A percentile compares a stretch with the other conserved stretches of the same genome.
Conservation (phyloP, 2,888 invertebrate species). For the Aethes cnicana region DNA sequence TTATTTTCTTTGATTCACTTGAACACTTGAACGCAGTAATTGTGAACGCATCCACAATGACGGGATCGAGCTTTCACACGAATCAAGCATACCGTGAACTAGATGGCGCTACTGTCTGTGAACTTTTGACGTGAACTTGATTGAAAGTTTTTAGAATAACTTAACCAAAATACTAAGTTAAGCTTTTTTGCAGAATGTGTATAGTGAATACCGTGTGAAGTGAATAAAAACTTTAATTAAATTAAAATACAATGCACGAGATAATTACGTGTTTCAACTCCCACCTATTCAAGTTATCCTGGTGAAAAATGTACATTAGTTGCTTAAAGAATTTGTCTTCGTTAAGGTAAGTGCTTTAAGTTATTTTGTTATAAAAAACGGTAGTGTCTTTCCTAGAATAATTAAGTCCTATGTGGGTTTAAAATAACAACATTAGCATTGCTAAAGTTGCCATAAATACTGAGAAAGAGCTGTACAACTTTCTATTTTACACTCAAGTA, state of each 20-base stretch:
- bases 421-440: not conserved
- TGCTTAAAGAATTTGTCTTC: conserved; percentile 47
- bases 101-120: conserved; percentile 69
- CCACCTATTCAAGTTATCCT: conserved; percentile 37
- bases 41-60: conserved; percentile 53
- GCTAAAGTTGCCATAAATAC: not conserved
- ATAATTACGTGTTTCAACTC: conserved; percentile 45
- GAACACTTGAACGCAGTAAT: conserved; percentile 35
- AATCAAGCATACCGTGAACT: conserved; percentile 57
- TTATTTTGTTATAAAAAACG: conserved; percentile 36
- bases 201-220: conserved; percentile 65
- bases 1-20: conserved; percentile 24
- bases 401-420: not conserved
- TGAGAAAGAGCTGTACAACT: conserved; percentile 20
- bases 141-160: conserved; percentile 71
- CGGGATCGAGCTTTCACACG: conserved; percentile 68
- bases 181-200: conserved; percentile 71
- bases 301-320: conserved; percentile 37
- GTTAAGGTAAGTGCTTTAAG: conserved; percentile 44
- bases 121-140: conserved; percentile 82
- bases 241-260: conserved; percentile 60
- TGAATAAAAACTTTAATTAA: conserved; percentile 49
- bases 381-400: not conserved
- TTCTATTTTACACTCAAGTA: conserved; percentile 22
- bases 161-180: conserved; percentile 74